phyloP scores from a whole-genome alignment of 2,888 invertebrate genomes.

The Noctua pronuba region DNA sequence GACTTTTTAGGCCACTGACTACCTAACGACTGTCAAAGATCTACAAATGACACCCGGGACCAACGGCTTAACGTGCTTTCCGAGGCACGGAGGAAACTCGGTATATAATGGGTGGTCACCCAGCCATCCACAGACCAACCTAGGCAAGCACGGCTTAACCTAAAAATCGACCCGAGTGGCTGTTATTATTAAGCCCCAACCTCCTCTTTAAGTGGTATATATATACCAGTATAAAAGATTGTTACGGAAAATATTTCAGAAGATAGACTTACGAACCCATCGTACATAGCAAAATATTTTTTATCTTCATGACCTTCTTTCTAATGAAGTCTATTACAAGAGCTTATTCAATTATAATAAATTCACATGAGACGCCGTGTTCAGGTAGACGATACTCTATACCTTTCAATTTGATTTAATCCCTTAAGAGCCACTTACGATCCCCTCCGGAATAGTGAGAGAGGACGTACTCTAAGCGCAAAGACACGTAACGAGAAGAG shows the following conservation, averaged over 20 bases:
- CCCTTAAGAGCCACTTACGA: constrained; percentile 45
- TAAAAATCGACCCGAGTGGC: no score
- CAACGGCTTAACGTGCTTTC: no score
- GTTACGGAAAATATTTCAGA: neutral
- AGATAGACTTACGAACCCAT: neutral
- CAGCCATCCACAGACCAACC: no score
- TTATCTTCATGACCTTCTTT: neutral
- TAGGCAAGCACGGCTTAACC: no score
- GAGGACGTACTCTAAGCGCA: constrained; percentile 17
- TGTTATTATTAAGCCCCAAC: no score
- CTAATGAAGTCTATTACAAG: neutral
- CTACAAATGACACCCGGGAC: no score
- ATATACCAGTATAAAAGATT: neutral
- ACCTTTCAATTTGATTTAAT: constrained; percentile 50
- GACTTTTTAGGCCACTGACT: no score
- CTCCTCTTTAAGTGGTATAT: no score
- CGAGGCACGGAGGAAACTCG: no score
- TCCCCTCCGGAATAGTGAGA: constrained; percentile 31
- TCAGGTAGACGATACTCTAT: constrained; percentile 37
- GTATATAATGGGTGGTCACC: no score
- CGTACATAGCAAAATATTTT: neutral
- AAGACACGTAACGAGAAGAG: constrained; percentile 36
- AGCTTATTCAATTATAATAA: constrained; percentile 17
- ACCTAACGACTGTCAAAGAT: no score
- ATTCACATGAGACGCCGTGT: neutral